A percentile compares a stretch with the other conserved stretches of the same genome.
Evolutionary conservation across 2,888 invertebrate species (phyloP).

Genomic region (Hemicrepidius hirtus): DNA sequence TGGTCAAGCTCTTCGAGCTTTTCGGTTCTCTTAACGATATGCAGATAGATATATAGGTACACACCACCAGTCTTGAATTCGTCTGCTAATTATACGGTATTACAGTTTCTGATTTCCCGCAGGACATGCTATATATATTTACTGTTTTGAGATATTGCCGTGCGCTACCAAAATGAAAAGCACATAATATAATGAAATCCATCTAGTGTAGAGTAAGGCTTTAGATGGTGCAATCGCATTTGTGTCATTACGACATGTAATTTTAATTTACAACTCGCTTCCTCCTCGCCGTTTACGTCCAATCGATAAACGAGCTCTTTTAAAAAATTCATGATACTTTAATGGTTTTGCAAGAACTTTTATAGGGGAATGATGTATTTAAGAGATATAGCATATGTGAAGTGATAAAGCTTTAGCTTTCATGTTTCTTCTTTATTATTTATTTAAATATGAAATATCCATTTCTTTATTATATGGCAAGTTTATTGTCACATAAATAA

Average conservation of each 20-base stretch:
- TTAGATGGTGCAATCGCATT: slow-evolving; percentile 30
- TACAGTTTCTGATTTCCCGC: slow-evolving; percentile 58
- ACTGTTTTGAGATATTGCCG: slow-evolving; percentile 52
- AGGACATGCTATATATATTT: slow-evolving; percentile 52
- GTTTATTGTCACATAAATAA: no score
- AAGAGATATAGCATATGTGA: background rate
- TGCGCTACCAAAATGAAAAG: slow-evolving; percentile 49
- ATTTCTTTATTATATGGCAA: no score
- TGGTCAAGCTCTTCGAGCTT: slow-evolving; percentile 27
- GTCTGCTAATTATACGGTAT: slow-evolving; percentile 58
- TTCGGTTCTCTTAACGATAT: slow-evolving; percentile 36
- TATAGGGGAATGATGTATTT: no score
- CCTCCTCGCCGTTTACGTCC: background rate
- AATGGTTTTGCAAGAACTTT: background rate
- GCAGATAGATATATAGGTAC: slow-evolving; percentile 49
- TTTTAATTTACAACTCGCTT: slow-evolving; percentile 23
- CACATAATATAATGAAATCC: slow-evolving; percentile 48
- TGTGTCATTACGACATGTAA: slow-evolving; percentile 36
- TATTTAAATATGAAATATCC: no score
- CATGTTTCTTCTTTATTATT: background rate
- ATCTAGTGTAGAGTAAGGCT: slow-evolving; percentile 13
- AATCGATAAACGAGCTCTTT: background rate
- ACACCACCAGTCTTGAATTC: slow-evolving; percentile 45
- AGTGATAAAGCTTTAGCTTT: slow-evolving; percentile 16
- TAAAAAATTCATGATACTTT: background rate